phyloP scores from a whole-genome alignment of 1,140 invertebrate genomes.

The Drosophila takahashii region DNA sequence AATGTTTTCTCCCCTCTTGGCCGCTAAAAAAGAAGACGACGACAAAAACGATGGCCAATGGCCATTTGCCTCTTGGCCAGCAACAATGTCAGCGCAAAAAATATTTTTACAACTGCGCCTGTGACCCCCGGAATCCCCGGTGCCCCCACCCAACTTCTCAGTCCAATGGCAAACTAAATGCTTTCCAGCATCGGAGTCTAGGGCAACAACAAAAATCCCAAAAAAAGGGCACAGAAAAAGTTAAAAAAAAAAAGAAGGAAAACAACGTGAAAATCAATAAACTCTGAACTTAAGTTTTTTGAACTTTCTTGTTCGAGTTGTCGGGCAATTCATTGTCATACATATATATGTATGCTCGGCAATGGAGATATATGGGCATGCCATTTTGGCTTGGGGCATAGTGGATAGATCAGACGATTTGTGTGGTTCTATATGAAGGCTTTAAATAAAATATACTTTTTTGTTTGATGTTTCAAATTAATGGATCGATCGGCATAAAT shows the following conservation, averaged over 20 bases:
- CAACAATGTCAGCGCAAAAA: constrained; percentile 32
- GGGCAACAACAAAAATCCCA: neutral
- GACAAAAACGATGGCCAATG: constrained; percentile 7
- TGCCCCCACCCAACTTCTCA: neutral
- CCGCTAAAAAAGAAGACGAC: neutral
- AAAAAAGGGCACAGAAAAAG: constrained; percentile 6
- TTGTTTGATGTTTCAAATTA: no score
- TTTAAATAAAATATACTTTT: neutral
- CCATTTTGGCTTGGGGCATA: neutral
- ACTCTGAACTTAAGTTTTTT: constrained; percentile 65
- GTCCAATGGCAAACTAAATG: constrained; percentile 49
- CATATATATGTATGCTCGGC: constrained; percentile 1
- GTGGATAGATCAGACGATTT: neutral
- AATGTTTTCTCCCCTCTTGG: neutral
- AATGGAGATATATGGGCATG: neutral
- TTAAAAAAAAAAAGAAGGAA: constrained; percentile 14
- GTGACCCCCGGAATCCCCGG: neutral
- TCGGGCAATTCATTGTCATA: constrained; percentile 34
- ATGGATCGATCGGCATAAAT: neutral
- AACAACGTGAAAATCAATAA: constrained; percentile 62
- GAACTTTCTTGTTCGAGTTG: constrained; percentile 51
- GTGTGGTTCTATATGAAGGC: neutral
- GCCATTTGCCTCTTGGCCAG: constrained; percentile 29
- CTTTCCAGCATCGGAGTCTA: constrained; percentile 12
- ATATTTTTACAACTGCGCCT: constrained; percentile 37